phyloP scores from a whole-genome alignment of 2,888 invertebrate genomes.

The Metopia argyrocephala region DNA sequence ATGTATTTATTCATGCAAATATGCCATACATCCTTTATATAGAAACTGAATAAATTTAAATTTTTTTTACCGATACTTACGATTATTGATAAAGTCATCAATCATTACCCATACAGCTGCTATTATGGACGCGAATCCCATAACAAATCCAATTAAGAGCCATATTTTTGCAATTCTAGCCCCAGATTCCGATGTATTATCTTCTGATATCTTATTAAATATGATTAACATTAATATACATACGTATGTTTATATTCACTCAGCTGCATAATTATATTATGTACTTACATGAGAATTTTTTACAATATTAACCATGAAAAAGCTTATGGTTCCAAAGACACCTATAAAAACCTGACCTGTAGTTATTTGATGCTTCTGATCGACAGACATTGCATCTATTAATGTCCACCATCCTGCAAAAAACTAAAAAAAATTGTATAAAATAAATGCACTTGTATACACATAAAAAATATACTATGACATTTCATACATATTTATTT shows the following conservation, averaged over 20 bases:
- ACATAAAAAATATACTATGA: too few relatives aligned
- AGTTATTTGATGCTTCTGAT: conserved; percentile 83
- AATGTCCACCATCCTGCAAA: conserved; percentile 99
- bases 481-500: too few relatives aligned
- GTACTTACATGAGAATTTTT: conserved; percentile 92
- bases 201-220: conserved; percentile 69
- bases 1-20: neutral
- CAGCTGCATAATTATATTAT: too few relatives aligned
- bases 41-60: neutral
- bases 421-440: conserved; percentile 83
- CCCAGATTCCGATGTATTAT: conserved; percentile 80
- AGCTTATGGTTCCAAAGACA: conserved; percentile 94
- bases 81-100: conserved; percentile 87
- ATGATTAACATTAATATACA: neutral
- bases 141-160: conserved; percentile 97
- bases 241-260: neutral
- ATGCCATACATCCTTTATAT: neutral
- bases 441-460: too few relatives aligned
- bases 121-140: conserved; percentile 97
- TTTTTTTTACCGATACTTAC: conserved; percentile 77
- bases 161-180: conserved; percentile 94
- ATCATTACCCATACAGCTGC: conserved; percentile 98
- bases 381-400: conserved; percentile 93
- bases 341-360: conserved; percentile 94
- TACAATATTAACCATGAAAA: conserved; percentile 98